Conservation (phyloP, 2,888 invertebrate species). For the Deladenus siricidicola region DNA sequence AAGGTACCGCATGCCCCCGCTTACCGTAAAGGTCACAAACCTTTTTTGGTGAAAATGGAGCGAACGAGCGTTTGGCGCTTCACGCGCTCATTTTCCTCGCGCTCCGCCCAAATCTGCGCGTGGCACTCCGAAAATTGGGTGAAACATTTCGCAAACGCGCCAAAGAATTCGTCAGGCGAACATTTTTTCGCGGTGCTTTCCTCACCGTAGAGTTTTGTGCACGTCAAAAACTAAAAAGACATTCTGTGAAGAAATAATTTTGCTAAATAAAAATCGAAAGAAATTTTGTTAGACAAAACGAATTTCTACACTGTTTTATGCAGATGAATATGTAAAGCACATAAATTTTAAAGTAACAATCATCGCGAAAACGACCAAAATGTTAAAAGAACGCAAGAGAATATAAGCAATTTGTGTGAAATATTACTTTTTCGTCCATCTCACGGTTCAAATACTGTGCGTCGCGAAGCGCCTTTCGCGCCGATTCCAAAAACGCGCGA, state of each 20-base stretch:
- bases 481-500: constrained; percentile 34
- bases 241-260: no score
- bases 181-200: constrained; percentile 16
- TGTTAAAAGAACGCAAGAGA: no score
- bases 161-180: constrained; percentile 50
- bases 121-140: constrained; percentile 33
- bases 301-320: background rate
- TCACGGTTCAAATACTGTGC: constrained; percentile 37
- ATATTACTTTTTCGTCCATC: constrained; percentile 46
- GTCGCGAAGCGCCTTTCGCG: constrained; percentile 34
- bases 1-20: background rate
- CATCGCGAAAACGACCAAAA: no score
- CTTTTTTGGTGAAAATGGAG: constrained; percentile 42
- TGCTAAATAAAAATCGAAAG: no score
- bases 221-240: constrained; percentile 39
- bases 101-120: constrained; percentile 38
- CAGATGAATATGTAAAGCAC: background rate
- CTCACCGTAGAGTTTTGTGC: constrained; percentile 38
- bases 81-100: constrained; percentile 44
- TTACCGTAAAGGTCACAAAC: constrained; percentile 24
- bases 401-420: no score
- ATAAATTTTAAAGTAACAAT: background rate
- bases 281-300: no score
- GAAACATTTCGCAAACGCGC: constrained; percentile 43
- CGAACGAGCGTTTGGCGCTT: constrained; percentile 47